Conservation (phyloP, 2,113 vertebrate species). For the Cyanistes caeruleus region DNA sequence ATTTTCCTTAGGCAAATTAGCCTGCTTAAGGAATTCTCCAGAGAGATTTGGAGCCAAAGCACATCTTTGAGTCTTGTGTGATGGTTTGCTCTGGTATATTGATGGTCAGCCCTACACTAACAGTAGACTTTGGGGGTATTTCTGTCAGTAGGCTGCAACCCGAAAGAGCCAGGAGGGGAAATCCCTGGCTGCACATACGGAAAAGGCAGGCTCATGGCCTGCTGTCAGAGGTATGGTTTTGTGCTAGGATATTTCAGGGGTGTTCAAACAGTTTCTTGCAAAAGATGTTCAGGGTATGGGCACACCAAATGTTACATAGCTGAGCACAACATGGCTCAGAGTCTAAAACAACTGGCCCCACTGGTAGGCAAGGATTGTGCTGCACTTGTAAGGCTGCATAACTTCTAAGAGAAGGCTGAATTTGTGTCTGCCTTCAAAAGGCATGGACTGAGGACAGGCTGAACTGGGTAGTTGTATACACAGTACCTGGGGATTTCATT, state of each 20-base stretch:
- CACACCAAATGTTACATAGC: not conserved
- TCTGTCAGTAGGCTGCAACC: not conserved
- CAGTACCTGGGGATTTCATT: not conserved
- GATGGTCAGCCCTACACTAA: not conserved
- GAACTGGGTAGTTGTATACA: not conserved
- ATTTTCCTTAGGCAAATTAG: not conserved
- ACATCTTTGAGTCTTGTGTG: not conserved
- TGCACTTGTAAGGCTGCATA: fast-evolving
- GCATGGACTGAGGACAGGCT: not conserved
- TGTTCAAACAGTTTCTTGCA: not conserved
- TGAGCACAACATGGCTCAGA: not conserved
- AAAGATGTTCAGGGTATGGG: fast-evolving
- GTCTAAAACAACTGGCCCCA: not conserved
- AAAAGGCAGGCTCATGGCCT: not conserved
- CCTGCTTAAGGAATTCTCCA: not conserved
- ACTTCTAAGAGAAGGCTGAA: not conserved
- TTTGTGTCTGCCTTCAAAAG: not conserved
- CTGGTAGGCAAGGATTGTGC: not conserved
- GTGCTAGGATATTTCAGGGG: not conserved
- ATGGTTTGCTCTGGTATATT: not conserved
- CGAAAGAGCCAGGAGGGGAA: not conserved
- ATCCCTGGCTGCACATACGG: not conserved
- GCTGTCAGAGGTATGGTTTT: not conserved
- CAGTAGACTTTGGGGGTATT: not conserved
- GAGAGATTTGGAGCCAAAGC: not conserved